Evolutionary conservation across 2,888 invertebrate species (phyloP), one percentile per base, ranked within the genome.

Genomic region (Dryobota labecula): DNA sequence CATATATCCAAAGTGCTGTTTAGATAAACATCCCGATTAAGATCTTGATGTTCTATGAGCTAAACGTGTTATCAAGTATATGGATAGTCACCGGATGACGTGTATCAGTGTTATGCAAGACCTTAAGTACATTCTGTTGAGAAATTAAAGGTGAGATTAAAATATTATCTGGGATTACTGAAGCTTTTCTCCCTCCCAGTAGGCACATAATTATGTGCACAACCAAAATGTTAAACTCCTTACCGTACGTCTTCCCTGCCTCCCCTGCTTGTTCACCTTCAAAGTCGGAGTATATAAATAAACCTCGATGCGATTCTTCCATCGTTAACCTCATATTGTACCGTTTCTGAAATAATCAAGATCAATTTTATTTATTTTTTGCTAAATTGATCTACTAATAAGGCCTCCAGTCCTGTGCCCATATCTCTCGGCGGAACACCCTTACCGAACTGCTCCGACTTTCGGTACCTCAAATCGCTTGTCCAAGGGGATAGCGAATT

Each of bases 121-220:
- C 2, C 0, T 24, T 8, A 3, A 11, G 8, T 20, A n/a, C 15
- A 53, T 45, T 15, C 13, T 18, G 4, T 24, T n/a, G 5, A 27
- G 15, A 41, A 70, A 57, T 33, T 78, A 47, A 47, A 70, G 71
- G 38, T 78, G 38, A 58, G 72, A 41, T 27, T 20, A 0, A 33
- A 24, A 9, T 15, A 11, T 15, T 69, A 45, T 15, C 33, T 43
- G 8, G 24, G 18, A 20, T 8, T n/a, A 63, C 6, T 61, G 4
- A 9, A 36, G 8, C 61, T 63, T 3, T 61, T 3, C 24, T 24
- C 13, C 7, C 3, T 18, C 18, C n/a, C n/a, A n/a, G n/a, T n/a
- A n/a, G n/a, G n/a, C 24, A 2, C 24, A 18, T 18, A 2, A 24
- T 24, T 38, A 18, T 27, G 13, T 20, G 24, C 24, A 18, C 24